A percentile compares a stretch with the other conserved stretches of the same genome.
These are phyloP conservation scores for Alloplasta piceator DNA, from an alignment of 2,888 invertebrate genomes.

Conservation along the genomic window DNA sequence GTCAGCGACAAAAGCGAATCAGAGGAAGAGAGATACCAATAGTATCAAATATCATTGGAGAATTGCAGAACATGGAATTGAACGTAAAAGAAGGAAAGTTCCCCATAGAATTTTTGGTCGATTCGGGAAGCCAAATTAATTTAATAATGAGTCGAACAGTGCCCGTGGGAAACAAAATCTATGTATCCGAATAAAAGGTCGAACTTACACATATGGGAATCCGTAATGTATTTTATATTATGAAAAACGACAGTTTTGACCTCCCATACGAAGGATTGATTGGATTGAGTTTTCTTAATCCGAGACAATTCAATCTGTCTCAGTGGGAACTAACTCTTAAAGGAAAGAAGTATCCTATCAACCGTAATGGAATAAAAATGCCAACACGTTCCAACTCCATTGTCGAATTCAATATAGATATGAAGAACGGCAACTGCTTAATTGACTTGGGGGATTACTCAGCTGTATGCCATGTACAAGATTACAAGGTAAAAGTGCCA, in stretches of 20 bases:
- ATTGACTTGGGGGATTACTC: conserved; percentile 10
- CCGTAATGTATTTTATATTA: conserved; percentile 21
- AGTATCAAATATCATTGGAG: too few species aligned
- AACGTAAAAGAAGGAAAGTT: conserved; percentile 1
- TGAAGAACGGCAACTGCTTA: too few species aligned
- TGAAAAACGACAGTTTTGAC: conserved; percentile 26
- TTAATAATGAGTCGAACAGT: conserved; percentile 7
- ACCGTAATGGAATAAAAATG: conserved; percentile 14
- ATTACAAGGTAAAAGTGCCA: conserved; percentile 10
- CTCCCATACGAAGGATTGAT: conserved; percentile 9
- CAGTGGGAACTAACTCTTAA: conserved; percentile 16
- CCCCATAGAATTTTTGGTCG: conserved; percentile 1
- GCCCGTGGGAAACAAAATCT: conserved; percentile 8
- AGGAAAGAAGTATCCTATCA: conserved; percentile 15
- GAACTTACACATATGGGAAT: conserved; percentile 27
- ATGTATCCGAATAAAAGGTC: conserved; percentile 21
- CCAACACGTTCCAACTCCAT: conserved; percentile 2
- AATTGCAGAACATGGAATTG: conserved; percentile 2
- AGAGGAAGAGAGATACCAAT: conserved; percentile 9
- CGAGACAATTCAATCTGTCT: too few species aligned
- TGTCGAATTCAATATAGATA: conserved; percentile 16
- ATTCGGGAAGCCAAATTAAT: conserved; percentile 1
- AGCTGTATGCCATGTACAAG: conserved; percentile 10
- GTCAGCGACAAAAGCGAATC: conserved; percentile 7
- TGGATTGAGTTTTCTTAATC: conserved; percentile 6